phyloP scores from a whole-genome alignment of 53 echinoderm and acorn worm genomes.

The Hippasteria phrygiana region DNA sequence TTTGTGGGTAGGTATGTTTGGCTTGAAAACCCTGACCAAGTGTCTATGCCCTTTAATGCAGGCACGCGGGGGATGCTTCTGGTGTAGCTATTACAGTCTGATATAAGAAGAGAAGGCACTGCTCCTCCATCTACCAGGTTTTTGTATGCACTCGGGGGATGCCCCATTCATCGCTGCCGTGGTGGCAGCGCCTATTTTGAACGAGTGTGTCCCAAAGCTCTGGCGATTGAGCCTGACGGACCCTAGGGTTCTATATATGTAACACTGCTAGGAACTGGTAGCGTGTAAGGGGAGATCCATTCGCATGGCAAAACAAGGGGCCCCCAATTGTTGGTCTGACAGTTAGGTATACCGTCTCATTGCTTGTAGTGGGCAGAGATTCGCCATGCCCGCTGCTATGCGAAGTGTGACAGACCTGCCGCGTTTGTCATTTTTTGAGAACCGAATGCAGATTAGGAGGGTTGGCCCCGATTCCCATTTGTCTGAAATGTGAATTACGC shows the following conservation, averaged over 20 bases:
- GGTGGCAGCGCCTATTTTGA: not conserved
- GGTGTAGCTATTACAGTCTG: not conserved
- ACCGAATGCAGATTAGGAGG: not conserved
- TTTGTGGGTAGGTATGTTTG: not conserved
- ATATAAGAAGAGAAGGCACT: not conserved
- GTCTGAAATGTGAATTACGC: not conserved
- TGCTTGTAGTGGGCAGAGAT: not conserved
- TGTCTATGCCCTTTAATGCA: not conserved
- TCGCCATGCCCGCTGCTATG: not conserved
- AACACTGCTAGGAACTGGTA: slow-evolving; percentile 4
- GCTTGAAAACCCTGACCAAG: not conserved
- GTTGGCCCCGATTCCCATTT: not conserved
- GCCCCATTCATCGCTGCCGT: not conserved
- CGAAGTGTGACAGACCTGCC: not conserved
- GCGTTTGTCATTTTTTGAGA: slow-evolving; percentile 14
- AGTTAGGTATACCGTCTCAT: not conserved
- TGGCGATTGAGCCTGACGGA: not conserved
- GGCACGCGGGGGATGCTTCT: not conserved
- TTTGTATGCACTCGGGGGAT: not conserved
- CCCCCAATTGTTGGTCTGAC: slow-evolving; percentile 5
- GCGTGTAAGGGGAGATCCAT: not conserved
- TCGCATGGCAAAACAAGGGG: slow-evolving; percentile 15
- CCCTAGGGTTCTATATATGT: not conserved
- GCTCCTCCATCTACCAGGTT: not conserved
- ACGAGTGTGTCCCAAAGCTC: not conserved